phyloP scores from a whole-genome alignment of 2,113 vertebrate genomes.

The Pangasianodon hypophthalmus region DNA sequence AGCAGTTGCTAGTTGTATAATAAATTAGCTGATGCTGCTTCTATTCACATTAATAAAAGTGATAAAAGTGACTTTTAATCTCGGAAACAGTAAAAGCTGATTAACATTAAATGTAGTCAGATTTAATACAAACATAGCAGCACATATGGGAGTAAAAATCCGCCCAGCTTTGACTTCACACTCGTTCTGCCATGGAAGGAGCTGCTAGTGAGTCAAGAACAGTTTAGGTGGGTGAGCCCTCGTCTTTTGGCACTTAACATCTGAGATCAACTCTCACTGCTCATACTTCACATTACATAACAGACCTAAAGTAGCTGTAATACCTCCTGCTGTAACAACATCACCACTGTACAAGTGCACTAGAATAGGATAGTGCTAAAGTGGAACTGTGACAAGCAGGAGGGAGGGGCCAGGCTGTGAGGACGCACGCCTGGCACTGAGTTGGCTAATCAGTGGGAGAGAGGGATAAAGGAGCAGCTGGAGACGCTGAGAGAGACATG shows the following conservation, averaged over 20 bases:
- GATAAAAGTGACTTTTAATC: no score
- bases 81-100: neutral
- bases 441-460: no score
- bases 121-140: neutral
- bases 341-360: neutral
- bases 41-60: no score
- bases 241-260: constrained; percentile 46
- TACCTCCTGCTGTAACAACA: neutral
- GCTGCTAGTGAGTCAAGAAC: constrained; percentile 22
- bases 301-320: neutral
- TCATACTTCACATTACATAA: no score
- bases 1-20: no score
- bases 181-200: constrained; percentile 23
- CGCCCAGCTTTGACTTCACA: neutral
- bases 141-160: neutral
- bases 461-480: no score
- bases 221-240: constrained; percentile 38
- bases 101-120: no score
- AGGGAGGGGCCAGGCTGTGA: no score
- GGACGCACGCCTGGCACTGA: no score
- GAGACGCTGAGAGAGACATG: no score
- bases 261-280: no score
- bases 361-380: neutral
- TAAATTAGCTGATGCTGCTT: no score
- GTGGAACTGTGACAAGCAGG: neutral